Evolutionary conservation across 1,140 invertebrate species (phyloP).

Genomic region (Drosophila yakuba): DNA sequence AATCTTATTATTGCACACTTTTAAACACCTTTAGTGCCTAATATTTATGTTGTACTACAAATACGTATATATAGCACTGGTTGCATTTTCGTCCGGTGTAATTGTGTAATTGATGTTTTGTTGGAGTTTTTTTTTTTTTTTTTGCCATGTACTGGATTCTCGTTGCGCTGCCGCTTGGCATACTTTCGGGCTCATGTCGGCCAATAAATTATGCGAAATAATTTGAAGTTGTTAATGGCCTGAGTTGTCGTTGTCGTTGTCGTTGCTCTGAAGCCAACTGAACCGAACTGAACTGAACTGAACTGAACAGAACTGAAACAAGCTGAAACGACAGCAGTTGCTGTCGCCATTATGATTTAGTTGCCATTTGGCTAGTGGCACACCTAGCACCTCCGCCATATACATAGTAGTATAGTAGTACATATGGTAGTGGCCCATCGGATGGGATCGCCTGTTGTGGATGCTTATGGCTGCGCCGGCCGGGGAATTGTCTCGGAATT

Average conservation of each 20-base stretch:
- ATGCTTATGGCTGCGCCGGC: slow-evolving; percentile 10
- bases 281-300: not conserved
- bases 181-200: slow-evolving; percentile 58
- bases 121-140: slow-evolving; percentile 2
- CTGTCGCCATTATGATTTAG: slow-evolving; percentile 73
- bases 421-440: not conserved
- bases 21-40: not conserved
- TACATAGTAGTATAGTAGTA: too few relatives aligned
- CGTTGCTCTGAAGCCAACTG: not conserved
- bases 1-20: not conserved
- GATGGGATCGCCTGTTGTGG: not conserved
- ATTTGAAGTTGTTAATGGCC: slow-evolving; percentile 71
- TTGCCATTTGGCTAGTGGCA: slow-evolving; percentile 23
- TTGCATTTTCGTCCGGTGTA: slow-evolving; percentile 3
- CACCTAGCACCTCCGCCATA: not conserved
- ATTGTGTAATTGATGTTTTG: slow-evolving; percentile 49
- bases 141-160: slow-evolving; percentile 15
- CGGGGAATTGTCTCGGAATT: slow-evolving; percentile 30
- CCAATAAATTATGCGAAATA: slow-evolving; percentile 77
- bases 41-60: too few relatives aligned
- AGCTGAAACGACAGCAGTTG: not conserved
- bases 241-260: slow-evolving; percentile 31
- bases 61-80: not conserved
- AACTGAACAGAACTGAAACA: not conserved
- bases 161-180: slow-evolving; percentile 37